Base-by-base conservation (phyloP, 2,113 vertebrate species). In the Connochaetes taurinus region DNA sequence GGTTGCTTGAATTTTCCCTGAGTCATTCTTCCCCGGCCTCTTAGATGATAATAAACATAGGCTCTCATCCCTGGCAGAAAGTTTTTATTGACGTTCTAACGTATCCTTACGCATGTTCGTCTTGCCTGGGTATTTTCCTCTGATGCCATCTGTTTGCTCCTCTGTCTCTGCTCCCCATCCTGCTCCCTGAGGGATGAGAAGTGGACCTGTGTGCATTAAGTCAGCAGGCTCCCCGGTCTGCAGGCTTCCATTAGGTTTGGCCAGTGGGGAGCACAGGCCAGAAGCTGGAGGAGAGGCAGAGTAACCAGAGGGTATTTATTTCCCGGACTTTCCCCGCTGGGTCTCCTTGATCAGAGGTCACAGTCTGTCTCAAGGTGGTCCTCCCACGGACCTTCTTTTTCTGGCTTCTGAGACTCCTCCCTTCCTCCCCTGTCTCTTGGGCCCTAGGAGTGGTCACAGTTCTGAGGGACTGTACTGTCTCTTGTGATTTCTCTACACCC, bases 271-370 rank as follows among this genome's bases (percentile, higher is more conserved):
- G 57, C 29, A 57, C 3, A 17, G 64, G 43, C 6, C n/a, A 84
- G 85, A 67, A 82, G 47, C 16, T 55, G 45, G 58, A 83, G 40
- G 52, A 13, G 14, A 57, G 40, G 25, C 23, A 21, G 87, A 53
- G 6, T 13, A 33, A 53, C 25, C 29, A 13, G 43, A 25, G 27
- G 2, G 8, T 2, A 5, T 52, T 82, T 16, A 29, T 83, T 60
- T 33, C 57, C 33, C 2, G 4, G 80, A 31, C 23, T 78, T 50
- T 52, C 60, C 14, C 6, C 5, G 0, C 23, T 0, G 1, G 3
- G 2, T 25, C 15, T 45, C 52, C 43, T 52, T 43, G 36, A 62
- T 76, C 74, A 14, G 15, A 31, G 81, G 16, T n/a, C 52, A 8
- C 19, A 83, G 45, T 82, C 33, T 10, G 25, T 93, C n/a, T 81